phyloP scores from a whole-genome alignment of 1,140 invertebrate genomes.

The Orchesella cincta region DNA sequence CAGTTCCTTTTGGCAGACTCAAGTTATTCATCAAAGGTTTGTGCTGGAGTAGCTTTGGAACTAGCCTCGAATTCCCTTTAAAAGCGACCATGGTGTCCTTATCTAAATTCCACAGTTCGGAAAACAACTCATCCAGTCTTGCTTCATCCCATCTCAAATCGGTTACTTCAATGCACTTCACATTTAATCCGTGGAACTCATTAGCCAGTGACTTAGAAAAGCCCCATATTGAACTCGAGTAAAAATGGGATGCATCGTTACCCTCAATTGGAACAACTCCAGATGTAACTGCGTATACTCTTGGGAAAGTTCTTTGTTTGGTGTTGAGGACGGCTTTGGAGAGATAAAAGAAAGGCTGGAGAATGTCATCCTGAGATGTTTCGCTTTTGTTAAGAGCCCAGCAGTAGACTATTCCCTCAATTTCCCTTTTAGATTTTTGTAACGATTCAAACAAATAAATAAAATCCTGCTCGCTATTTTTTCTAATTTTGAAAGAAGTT shows the following conservation, averaged over 20 bases:
- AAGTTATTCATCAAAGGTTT: background rate
- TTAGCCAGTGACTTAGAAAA: background rate
- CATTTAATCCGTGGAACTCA: background rate
- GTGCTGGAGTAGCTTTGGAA: background rate
- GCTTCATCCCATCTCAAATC: background rate
- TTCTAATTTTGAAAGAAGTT: background rate
- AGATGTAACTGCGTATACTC: background rate
- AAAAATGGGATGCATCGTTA: background rate
- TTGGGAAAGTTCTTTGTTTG: background rate
- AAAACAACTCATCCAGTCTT: background rate
- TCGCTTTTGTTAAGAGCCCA: background rate
- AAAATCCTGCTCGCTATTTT: too few species aligned
- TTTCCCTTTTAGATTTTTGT: too few species aligned
- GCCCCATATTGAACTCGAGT: background rate
- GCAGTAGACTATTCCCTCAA: background rate
- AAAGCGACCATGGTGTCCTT: background rate
- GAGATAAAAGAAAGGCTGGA: slow-evolving; percentile 5
- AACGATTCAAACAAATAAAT: background rate
- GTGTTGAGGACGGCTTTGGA: background rate
- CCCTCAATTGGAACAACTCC: background rate
- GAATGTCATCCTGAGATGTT: background rate
- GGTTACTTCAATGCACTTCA: background rate
- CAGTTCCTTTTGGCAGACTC: background rate
- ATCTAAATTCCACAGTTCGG: background rate
- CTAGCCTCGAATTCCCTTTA: background rate